These are phyloP conservation scores for Eulemur rubriventer DNA, from an alignment of 2,797 vertebrate genomes.

Conservation along the genomic window DNA sequence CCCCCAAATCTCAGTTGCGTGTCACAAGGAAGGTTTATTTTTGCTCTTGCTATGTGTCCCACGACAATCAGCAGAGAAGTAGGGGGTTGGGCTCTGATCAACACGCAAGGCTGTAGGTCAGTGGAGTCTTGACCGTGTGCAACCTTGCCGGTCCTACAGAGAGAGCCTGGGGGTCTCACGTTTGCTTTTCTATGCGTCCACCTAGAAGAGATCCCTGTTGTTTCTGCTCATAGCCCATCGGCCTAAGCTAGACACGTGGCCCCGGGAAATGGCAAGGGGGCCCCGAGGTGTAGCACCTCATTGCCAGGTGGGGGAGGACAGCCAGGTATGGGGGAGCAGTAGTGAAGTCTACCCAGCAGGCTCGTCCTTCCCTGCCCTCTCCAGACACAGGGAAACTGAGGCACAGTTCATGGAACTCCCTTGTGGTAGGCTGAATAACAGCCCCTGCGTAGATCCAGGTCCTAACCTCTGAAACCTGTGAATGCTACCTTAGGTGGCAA, in stretches of 20 bases:
- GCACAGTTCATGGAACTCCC: not conserved
- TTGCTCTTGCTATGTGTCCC: not conserved
- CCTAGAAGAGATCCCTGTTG: not conserved
- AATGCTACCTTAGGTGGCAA: not conserved
- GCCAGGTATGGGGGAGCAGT: not conserved
- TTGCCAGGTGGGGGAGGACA: not conserved
- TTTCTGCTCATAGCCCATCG: not conserved
- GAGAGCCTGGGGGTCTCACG: not conserved
- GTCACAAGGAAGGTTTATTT: not conserved
- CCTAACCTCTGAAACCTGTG: not conserved
- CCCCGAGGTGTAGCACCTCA: not conserved
- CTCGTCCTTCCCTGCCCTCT: not conserved
- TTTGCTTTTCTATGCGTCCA: not conserved
- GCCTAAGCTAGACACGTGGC: not conserved
- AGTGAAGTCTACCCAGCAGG: not conserved
- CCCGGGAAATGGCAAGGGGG: not conserved
- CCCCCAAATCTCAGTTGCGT: not conserved
- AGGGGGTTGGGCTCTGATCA: not conserved
- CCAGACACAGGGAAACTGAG: not conserved
- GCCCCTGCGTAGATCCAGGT: not conserved
- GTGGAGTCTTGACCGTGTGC: not conserved
- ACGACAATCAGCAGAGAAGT: not conserved
- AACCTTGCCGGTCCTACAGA: not conserved
- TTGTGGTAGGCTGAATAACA: not conserved
- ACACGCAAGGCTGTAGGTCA: not conserved